Percentiles rank a stretch among this genome's conserved stretches.
These are phyloP conservation scores for Melanerpes formicivorus DNA, from an alignment of 2,113 vertebrate species.

Conservation along the genomic window DNA sequence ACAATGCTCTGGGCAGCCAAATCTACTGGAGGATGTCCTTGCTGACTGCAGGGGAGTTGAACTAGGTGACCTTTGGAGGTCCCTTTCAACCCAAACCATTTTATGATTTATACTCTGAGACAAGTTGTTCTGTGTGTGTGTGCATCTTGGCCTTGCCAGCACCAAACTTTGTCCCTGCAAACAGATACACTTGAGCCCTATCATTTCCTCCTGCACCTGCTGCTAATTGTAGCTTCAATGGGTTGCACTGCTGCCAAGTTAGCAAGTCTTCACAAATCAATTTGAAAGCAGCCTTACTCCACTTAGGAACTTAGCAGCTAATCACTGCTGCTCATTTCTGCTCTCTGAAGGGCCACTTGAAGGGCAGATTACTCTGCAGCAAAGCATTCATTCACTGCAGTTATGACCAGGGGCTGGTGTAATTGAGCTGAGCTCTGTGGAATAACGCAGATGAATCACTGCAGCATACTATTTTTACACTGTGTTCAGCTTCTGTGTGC, in stretches of 20 bases:
- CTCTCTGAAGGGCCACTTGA: slow-evolving; percentile 68
- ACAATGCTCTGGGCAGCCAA: too few relatives aligned
- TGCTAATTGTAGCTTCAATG: slow-evolving; percentile 63
- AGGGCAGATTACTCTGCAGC: slow-evolving; percentile 68
- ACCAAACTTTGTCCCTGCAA: slow-evolving; percentile 1
- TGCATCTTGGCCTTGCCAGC: slow-evolving; percentile 22
- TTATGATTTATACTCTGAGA: not conserved
- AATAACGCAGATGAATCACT: slow-evolving; percentile 62
- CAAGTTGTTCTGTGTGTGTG: not conserved
- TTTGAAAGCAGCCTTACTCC: slow-evolving; percentile 66
- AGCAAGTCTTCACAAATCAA: slow-evolving; percentile 68
- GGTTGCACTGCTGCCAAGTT: slow-evolving; percentile 68
- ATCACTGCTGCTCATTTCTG: slow-evolving; percentile 67
- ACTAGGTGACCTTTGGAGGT: too few relatives aligned
- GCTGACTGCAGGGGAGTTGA: too few relatives aligned
- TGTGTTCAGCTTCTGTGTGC: slow-evolving; percentile 2
- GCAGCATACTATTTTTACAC: slow-evolving; percentile 58
- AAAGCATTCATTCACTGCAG: slow-evolving; percentile 62
- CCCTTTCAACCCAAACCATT: too few relatives aligned
- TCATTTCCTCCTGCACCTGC: slow-evolving; percentile 66
- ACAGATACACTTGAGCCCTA: slow-evolving; percentile 22
- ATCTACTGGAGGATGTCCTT: too few relatives aligned
- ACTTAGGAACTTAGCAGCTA: slow-evolving; percentile 68
- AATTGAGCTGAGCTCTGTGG: slow-evolving; percentile 64
- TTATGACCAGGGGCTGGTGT: slow-evolving; percentile 53